Percentiles rank a stretch among this genome's conserved stretches.
Conservation (phyloP, 2,888 invertebrate genomes). For the Dicyrtomina minuta region DNA sequence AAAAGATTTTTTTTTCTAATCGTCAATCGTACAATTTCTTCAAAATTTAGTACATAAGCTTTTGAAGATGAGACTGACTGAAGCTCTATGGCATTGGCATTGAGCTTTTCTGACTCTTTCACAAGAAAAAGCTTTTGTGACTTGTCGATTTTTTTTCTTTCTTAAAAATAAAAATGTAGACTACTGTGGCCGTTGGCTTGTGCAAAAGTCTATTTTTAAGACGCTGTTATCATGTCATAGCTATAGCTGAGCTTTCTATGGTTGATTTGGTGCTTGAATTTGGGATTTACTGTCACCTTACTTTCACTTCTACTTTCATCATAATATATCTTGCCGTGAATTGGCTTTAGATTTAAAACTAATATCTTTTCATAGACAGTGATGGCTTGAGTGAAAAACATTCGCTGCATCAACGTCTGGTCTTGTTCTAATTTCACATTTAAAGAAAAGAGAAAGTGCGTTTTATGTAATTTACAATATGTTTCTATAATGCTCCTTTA, state of each 20-base stretch:
- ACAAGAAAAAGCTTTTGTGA: neutral
- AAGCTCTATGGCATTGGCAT: neutral
- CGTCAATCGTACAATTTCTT: neutral
- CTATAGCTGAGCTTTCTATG: no score
- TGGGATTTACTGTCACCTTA: slow-evolving; percentile 29
- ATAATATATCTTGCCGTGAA: neutral
- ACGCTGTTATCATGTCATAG: no score
- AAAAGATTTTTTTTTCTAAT: no score
- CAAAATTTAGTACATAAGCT: no score
- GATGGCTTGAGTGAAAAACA: neutral
- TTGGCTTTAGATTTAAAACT: slow-evolving; percentile 20
- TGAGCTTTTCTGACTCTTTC: neutral
- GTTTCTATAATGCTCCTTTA: no score
- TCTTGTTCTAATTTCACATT: no score
- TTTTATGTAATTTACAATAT: no score
- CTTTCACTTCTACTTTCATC: neutral
- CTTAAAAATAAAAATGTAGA: neutral
- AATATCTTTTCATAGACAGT: neutral
- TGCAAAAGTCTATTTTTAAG: no score
- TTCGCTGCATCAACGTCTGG: no score
- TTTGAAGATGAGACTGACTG: no score
- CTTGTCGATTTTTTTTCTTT: neutral
- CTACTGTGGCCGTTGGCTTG: neutral
- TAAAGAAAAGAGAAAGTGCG: no score
- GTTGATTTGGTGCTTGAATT: slow-evolving; percentile 1